These are phyloP conservation scores for Alces alces DNA, from an alignment of 2,113 vertebrate genomes.

Conservation along the genomic window DNA sequence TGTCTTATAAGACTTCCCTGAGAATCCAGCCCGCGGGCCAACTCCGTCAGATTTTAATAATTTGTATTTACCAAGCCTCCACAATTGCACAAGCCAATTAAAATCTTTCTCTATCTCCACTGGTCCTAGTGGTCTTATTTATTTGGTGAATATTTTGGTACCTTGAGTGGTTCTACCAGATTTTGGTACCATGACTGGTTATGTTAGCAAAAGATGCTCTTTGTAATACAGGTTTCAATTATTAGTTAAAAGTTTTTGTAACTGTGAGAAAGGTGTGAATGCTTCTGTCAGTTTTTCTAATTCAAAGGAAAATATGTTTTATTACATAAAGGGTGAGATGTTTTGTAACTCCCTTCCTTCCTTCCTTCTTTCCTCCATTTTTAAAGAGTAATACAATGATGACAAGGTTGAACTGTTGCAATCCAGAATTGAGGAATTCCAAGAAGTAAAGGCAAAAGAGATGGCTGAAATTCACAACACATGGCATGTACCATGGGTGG, in stretches of 20 bases:
- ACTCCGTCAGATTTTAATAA: neutral
- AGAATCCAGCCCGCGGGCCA: neutral
- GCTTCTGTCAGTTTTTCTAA: conserved; percentile 49
- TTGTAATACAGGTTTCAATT: neutral
- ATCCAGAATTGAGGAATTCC: neutral
- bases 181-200: neutral
- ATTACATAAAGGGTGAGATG: neutral
- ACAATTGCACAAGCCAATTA: neutral
- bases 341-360: neutral
- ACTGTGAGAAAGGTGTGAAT: conserved; percentile 32
- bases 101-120: neutral
- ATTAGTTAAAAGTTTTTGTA: conserved; percentile 32
- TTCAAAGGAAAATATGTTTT: conserved; percentile 39
- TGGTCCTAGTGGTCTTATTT: neutral
- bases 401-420: neutral
- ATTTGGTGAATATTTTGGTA: neutral
- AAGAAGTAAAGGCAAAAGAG: neutral
- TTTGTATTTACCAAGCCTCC: neutral
- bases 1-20: neutral
- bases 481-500: neutral
- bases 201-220: neutral
- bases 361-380: neutral
- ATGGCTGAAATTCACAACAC: neutral
- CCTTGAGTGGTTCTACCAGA: neutral
- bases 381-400: conserved; percentile 18